Base-by-base conservation (phyloP, 2,797 vertebrate species). In the Danio tinwini region DNA sequence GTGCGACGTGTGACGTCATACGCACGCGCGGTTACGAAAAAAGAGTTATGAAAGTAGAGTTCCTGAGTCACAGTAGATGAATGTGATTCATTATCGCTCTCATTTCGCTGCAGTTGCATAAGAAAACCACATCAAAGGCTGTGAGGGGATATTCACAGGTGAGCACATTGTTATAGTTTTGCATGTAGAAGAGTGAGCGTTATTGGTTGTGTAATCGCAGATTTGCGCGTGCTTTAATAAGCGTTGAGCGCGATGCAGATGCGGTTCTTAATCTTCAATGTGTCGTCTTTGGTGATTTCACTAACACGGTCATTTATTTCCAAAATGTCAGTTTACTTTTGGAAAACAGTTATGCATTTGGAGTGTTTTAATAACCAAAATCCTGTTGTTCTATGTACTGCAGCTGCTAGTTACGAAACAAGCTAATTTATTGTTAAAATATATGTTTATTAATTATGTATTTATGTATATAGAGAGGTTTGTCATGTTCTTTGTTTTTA, bases 41-140 rank as follows among this genome's bases (percentile, higher is more conserved):
- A 64, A 52, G 59, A 64, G 77, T 80, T 80, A 73, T 6, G 69
- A 72, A 64, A 80, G 77, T 80, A 47, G 0, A n/a, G 37, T 52
- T 13, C n/a, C 37, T 37, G 58, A 37, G 47, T 37, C 37, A 1
- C 14, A 0, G 9, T 7, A 16, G 14, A 67, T 39, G 29, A 13
- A 64, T 42, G 14, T 3, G 9, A 4, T n/a, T 37, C 21, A 50
- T 13, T 29, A 37, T 12, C n/a, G 5, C 7, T 39, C 12, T 12
- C 4, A 7, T n/a, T 63, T 40, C 11, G 0, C 19, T 19, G 40
- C 58, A 19, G 14, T 7, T 19, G 10, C 19, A 0, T 2, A 0
- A 64, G 47, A 53, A 10, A 19, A 64, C 12, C 29, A 8, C 56
- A 2, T 14, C 9, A 55, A n/a, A 40, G 8, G 7, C 47, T 53